Conservation (phyloP, 92 coral and sea anemone species). For the Palythoa grandiflora region DNA sequence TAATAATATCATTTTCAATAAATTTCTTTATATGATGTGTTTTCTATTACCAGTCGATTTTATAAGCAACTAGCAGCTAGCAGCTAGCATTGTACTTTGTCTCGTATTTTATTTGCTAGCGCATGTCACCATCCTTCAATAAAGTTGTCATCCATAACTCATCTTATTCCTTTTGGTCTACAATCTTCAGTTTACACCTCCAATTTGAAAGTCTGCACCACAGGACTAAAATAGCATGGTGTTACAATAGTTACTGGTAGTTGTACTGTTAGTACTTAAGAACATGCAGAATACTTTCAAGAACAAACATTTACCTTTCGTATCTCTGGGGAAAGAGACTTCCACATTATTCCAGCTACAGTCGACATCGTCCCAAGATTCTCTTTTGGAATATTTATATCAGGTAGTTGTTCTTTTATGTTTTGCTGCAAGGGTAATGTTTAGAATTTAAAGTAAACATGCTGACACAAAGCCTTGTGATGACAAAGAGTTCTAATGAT, state of each 20-base stretch:
- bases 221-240: slow-evolving; percentile 16
- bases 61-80: too few relatives aligned
- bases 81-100: too few relatives aligned
- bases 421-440: slow-evolving; percentile 30
- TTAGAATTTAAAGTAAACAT: slow-evolving; percentile 21
- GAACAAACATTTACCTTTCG: slow-evolving; percentile 33
- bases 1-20: too few relatives aligned
- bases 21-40: too few relatives aligned
- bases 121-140: slow-evolving; percentile 15
- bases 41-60: too few relatives aligned
- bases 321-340: slow-evolving; percentile 28
- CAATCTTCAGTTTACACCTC: slow-evolving; percentile 29
- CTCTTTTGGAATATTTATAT: slow-evolving; percentile 16
- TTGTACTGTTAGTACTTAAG: slow-evolving; percentile 12
- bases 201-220: slow-evolving; percentile 32
- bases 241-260: slow-evolving; percentile 9
- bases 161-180: slow-evolving; percentile 22
- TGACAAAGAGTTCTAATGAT: slow-evolving; percentile 22
- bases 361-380: slow-evolving; percentile 26
- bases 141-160: slow-evolving; percentile 14
- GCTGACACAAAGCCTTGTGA: slow-evolving; percentile 28
- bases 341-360: slow-evolving; percentile 24
- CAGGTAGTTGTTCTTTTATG: slow-evolving; percentile 30
- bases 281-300: slow-evolving; percentile 35
- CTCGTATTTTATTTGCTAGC: slow-evolving; percentile 2